phyloP scores from a whole-genome alignment of 2,113 vertebrate genomes.

The Canis aureus region DNA sequence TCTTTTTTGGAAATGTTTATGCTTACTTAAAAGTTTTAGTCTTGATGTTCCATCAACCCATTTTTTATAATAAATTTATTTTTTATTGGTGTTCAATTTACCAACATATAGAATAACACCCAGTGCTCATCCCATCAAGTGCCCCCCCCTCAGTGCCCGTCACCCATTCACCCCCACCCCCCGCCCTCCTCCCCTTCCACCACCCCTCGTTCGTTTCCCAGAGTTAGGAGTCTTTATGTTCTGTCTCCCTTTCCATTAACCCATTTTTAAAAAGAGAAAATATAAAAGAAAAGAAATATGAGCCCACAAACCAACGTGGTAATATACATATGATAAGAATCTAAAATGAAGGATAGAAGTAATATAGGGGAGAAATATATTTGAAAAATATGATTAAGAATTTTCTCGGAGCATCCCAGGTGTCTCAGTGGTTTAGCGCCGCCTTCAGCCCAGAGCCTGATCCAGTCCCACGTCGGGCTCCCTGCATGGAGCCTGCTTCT shows the following conservation, averaged over 20 bases:
- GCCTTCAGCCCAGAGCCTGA: no score
- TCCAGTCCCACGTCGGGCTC: no score
- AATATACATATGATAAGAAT: not conserved
- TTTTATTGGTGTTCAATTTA: no score
- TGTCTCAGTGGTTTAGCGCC: no score
- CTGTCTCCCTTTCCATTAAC: not conserved
- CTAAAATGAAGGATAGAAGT: not conserved
- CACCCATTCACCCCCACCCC: no score
- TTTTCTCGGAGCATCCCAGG: not conserved
- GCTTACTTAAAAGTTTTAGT: not conserved
- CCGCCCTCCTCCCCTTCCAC: no score
- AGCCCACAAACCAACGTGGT: not conserved
- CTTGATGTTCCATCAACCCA: not conserved
- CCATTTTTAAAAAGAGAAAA: not conserved
- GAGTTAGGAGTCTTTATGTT: no score
- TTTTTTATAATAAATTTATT: no score
- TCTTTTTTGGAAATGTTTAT: not conserved
- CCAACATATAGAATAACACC: no score
- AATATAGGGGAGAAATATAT: not conserved
- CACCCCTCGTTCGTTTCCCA: no score
- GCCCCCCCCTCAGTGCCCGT: no score
- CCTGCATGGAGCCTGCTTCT: no score
- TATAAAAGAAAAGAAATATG: not conserved
- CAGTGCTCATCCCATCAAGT: not conserved
- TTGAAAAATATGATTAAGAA: constrained; percentile 8